Evolutionary conservation across 2,888 invertebrate genomes (phyloP).

Genomic region (Synanthedon myopaeformis): DNA sequence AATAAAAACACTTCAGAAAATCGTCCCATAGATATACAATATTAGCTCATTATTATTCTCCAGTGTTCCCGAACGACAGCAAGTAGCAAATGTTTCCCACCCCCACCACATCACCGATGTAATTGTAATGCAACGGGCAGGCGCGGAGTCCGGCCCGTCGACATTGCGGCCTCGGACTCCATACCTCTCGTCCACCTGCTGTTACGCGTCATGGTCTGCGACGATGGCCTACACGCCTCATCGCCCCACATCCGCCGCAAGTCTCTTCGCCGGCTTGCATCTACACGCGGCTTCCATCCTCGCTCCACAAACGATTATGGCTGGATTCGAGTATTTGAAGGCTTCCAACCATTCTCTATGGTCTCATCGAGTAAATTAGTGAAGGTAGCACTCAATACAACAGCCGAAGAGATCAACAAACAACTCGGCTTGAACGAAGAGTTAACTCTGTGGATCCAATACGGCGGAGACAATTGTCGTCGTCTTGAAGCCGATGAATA

Average conservation of each 20-base stretch:
- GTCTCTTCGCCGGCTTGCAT: slow-evolving; percentile 62
- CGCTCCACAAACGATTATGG: slow-evolving; percentile 49
- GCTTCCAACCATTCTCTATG: slow-evolving; percentile 57
- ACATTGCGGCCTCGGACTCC: slow-evolving; percentile 43
- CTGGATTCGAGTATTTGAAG: slow-evolving; percentile 74
- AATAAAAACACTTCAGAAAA: too few relatives aligned
- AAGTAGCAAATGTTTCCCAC: slow-evolving; percentile 61
- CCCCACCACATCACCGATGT: slow-evolving; percentile 61
- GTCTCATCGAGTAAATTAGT: slow-evolving; percentile 68
- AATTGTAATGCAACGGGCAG: slow-evolving; percentile 56
- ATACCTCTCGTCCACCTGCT: slow-evolving; percentile 5
- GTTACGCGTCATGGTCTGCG: slow-evolving; percentile 55
- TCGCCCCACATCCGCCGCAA: slow-evolving; percentile 55
- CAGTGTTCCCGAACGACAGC: slow-evolving; percentile 55
- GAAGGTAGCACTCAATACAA: slow-evolving; percentile 69
- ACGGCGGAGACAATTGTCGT: slow-evolving; percentile 67
- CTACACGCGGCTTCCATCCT: slow-evolving; percentile 60
- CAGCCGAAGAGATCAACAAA: slow-evolving; percentile 65
- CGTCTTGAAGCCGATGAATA: slow-evolving; percentile 67
- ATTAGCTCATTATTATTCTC: slow-evolving; percentile 36
- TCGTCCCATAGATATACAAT: too few relatives aligned
- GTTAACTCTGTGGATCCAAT: slow-evolving; percentile 65
- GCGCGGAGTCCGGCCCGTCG: slow-evolving; percentile 19
- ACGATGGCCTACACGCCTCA: slow-evolving; percentile 61
- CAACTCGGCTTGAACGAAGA: slow-evolving; percentile 61